These are phyloP conservation scores for Odontophorus gujanensis DNA, from an alignment of 2,113 vertebrate genomes.

Conservation along the genomic window DNA sequence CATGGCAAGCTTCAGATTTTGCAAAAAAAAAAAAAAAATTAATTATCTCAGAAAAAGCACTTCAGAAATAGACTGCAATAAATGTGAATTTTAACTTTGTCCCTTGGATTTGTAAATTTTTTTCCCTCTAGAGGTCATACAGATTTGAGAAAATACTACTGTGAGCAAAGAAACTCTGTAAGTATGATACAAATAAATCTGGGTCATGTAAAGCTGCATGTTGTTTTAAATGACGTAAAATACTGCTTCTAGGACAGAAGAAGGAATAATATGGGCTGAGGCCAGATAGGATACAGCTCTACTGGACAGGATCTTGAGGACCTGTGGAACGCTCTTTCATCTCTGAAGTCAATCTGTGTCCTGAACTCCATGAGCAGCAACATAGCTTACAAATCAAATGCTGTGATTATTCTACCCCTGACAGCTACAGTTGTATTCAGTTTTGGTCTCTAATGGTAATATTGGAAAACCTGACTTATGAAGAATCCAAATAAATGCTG, in stretches of 20 bases:
- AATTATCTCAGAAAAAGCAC: not conserved
- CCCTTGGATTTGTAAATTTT: not conserved
- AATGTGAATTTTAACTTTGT: fast-evolving
- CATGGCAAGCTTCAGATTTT: not conserved
- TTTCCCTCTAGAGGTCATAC: not conserved
- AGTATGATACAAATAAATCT: not conserved
- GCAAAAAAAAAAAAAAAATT: not conserved
- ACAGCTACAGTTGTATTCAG: not conserved
- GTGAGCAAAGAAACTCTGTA: not conserved
- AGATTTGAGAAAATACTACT: not conserved
- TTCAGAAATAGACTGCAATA: not conserved
- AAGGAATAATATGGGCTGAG: fast-evolving
- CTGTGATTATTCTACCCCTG: not conserved
- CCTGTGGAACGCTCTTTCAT: not conserved
- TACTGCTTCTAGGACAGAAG: not conserved
- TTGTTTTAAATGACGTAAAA: not conserved
- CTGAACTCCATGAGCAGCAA: not conserved
- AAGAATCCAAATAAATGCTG: not conserved
- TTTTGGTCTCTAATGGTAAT: not conserved
- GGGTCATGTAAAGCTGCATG: not conserved
- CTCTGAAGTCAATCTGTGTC: not conserved
- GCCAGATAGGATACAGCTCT: fast-evolving
- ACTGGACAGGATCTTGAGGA: not conserved
- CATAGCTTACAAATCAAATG: not conserved
- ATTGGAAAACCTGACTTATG: not conserved